Base-by-base conservation (phyloP, 2,113 vertebrate species). In the Ptyas mucosa region DNA sequence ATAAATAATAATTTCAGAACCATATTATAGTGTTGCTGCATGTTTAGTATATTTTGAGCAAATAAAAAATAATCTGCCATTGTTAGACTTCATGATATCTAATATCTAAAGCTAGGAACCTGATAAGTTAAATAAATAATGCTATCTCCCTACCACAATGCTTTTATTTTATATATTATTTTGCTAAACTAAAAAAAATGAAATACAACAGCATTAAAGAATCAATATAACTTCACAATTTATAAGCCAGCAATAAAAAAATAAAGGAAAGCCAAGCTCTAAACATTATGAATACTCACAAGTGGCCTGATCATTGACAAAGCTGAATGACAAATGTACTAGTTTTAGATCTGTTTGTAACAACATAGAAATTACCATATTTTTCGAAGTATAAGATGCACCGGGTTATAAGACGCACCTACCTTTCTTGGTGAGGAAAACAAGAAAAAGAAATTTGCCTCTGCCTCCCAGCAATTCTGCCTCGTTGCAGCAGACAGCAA, bases 101-200 rank as follows among this genome's bases (percentile, higher is more conserved):
- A 88, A 54, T 92, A 75, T 9, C 21, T 86, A 43, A 53, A 69
- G 86, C 29, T 69, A 91, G 55, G 49, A 87, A 81, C 9, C 5
- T 39, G 21, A 94, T 90, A 90, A 92, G 39, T n/a, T 87, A 94
- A 92, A n/a, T 85, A 89, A 52, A 23, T 91, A 69, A 86, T 75
- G 61, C 29, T 20, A 9, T 81, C 15, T 39, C 2, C n/a, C n/a
- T 81, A 81, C 69, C 34, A 81, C 34, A n/a, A 81, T 81, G 15
- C 69, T 81, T 81, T 81, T 34, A 34, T 69, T 69, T 34, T 81
- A 81, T 39, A 81, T 81, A 18, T 39, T 39, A 39, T 81, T 39
- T 81, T 39, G 34, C 15, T 81, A 81, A 81, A 39, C 34, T 21
- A 81, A 81, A 81, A 75, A 46, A 81, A 81, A 81, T 20, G 3